Conservation (phyloP, 2,113 vertebrate genomes). For the Promerops cafer region DNA sequence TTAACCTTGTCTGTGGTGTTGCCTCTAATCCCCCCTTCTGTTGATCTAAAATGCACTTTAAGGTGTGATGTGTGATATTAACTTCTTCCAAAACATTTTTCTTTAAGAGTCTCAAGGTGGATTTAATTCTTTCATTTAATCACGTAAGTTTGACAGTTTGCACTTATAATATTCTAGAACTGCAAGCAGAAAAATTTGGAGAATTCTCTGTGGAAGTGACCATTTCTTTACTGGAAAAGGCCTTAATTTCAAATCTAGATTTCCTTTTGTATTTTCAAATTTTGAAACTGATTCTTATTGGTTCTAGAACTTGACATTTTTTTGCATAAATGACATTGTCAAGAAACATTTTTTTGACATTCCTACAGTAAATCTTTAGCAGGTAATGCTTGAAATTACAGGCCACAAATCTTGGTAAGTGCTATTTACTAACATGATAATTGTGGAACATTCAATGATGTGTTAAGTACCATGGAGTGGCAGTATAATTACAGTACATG, state of each 20-base stretch:
- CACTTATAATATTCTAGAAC: background rate
- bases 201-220: background rate
- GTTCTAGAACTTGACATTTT: background rate
- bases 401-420: slow-evolving; percentile 37
- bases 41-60: no score
- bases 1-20: no score
- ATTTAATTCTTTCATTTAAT: background rate
- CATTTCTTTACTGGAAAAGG: background rate
- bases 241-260: background rate
- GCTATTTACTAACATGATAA: slow-evolving; percentile 70
- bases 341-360: slow-evolving; percentile 13
- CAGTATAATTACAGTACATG: slow-evolving; percentile 72
- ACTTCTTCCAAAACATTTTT: background rate
- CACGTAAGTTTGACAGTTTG: background rate
- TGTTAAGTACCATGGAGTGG: slow-evolving; percentile 69
- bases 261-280: background rate
- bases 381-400: slow-evolving; percentile 60
- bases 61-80: no score
- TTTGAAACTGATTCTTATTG: background rate
- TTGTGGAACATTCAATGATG: slow-evolving; percentile 65
- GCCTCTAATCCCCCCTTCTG: no score
- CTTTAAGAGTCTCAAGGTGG: background rate
- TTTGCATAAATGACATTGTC: background rate
- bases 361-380: slow-evolving; percentile 20
- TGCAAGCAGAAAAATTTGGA: background rate